Evolutionary conservation across 2,888 invertebrate species (phyloP).

Genomic region (Malacosoma neustria): DNA sequence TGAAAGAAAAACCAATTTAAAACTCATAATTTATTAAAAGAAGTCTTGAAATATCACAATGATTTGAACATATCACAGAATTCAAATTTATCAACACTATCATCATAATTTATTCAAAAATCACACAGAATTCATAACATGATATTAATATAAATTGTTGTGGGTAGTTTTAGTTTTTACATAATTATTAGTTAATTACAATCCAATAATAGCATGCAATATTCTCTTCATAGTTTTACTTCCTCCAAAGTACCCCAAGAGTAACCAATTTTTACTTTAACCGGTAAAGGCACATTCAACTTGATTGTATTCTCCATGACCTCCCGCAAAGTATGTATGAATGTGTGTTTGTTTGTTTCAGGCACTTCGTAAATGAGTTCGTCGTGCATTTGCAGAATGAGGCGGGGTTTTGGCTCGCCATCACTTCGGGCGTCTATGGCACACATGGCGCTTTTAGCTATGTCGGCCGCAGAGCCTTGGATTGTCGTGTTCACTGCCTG

Average conservation of each 20-base stretch:
- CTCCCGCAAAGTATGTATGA: conserved; percentile 78
- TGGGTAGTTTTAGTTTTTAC: too few relatives aligned
- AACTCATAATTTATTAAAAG: neutral
- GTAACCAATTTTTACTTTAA: conserved; percentile 87
- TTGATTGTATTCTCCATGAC: conserved; percentile 87
- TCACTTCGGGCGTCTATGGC: conserved; percentile 77
- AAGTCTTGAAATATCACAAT: neutral
- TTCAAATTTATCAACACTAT: neutral
- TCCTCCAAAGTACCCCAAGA: conserved; percentile 82
- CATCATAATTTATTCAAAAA: too few relatives aligned
- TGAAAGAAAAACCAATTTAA: neutral
- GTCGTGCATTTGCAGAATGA: conserved; percentile 96
- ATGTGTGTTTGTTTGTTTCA: conserved; percentile 64
- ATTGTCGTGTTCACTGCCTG: conserved; percentile 97
- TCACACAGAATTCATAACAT: too few relatives aligned
- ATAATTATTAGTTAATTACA: too few relatives aligned
- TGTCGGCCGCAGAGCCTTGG: conserved; percentile 97
- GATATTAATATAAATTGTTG: too few relatives aligned
- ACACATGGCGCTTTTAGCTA: conserved; percentile 93
- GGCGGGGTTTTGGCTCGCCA: conserved; percentile 60
- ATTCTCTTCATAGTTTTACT: conserved; percentile 15
- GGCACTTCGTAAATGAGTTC: conserved; percentile 95
- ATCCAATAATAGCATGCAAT: too few relatives aligned
- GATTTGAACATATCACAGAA: neutral
- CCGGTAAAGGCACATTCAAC: conserved; percentile 87